Base-by-base conservation (phyloP, 2,797 vertebrate species). In the Cercopithecus mitis region DNA sequence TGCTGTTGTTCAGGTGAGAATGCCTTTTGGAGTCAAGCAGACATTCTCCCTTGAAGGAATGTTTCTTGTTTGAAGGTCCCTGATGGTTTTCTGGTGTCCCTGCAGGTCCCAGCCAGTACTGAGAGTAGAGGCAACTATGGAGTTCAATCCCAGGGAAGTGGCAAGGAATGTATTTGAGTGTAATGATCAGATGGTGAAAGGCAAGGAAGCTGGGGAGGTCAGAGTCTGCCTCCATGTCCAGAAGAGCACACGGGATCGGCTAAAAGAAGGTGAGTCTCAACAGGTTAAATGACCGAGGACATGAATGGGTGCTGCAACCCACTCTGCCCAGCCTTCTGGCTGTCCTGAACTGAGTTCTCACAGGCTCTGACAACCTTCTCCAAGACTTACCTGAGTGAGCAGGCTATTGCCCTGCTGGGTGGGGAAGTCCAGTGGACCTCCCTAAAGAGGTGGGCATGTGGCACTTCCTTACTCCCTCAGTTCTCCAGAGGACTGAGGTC, bases 21-120 rank as follows among this genome's bases (percentile, higher is more conserved):
- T 13, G 30, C 67, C 27, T 97, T 67, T 67, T 13, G 12, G 73
- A 90, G 30, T 13, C 41, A 3, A 20, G 33, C 30, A 36, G 25
- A 6, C 43, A 0, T 80, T 79, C 77, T 61, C 11, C 36, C 52
- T 55, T 57, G 10, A 75, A 96, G 47, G 36, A 55, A 3, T 4
- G 61, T 5, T 33, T 20, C 79, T 70, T 79, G 33, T 27, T 61
- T 55, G 41, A 55, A 90, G 25, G 2, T 50, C 41, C 5, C 5
- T 91, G 33, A 84, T 39, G 77, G 25, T 36, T 30, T 50, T 90
- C 30, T 94, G 93, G 33, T 94, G 17, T 91, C 52, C 47, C 94
- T 95, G 10, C 95, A 99, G 99, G 98, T 99, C 99, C 70, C 99
- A 98, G 95, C 99, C 99, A 4, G 98, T 99, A 61, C 97, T 99